Evolutionary conservation across 2,888 invertebrate species (phyloP), one percentile per base, ranked within the genome.

Genomic region (Rotaria magnacalcarata): DNA sequence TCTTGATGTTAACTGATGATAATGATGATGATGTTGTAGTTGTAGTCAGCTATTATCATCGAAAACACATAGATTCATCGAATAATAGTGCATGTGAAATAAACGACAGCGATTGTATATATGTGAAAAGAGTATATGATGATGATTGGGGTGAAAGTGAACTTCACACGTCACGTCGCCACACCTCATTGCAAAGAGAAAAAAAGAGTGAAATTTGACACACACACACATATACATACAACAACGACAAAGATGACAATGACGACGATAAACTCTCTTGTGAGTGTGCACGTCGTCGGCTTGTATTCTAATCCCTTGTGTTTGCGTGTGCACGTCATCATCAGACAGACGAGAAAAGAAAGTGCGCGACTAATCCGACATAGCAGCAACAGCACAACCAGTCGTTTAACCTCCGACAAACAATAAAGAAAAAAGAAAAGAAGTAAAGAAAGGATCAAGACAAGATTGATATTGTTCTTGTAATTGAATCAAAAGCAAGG

Each of bases 291-390:
- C 67, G 67, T 67, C 34, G 67, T 67, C 27, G 67, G 67, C 67
- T 67, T 67, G 67, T 67, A 67, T 27, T 67, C 67, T 67, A 67
- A 67, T 67, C 67, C 67, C 67, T 34, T 34, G 67, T 67, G 67
- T 67, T 34, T 67, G 67, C 67, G 67, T 67, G 67, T 34, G 27
- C 67, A 67, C 67, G 67, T 67, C 67, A 67, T 67, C 67, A 67
- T 67, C 67, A 67, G 67, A 67, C 67, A 67, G 67, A 67, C 67
- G 67, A 67, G 67, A 67, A 67, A 67, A 67, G 67, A 67, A 34
- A 67, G 34, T 67, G 67, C 19, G 67, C 67, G 67, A 67, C 67
- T 67, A 67, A 67, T 67, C 67, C 67, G 67, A 67, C 67, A 67
- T 34, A 67, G 67, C 67, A 67, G 34, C 19, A 67, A 67, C 67